A percentile compares a stretch with the other conserved stretches of the same genome.
These are phyloP conservation scores for Nomia melanderi DNA, from an alignment of 1,140 invertebrate genomes.

Conservation along the genomic window DNA sequence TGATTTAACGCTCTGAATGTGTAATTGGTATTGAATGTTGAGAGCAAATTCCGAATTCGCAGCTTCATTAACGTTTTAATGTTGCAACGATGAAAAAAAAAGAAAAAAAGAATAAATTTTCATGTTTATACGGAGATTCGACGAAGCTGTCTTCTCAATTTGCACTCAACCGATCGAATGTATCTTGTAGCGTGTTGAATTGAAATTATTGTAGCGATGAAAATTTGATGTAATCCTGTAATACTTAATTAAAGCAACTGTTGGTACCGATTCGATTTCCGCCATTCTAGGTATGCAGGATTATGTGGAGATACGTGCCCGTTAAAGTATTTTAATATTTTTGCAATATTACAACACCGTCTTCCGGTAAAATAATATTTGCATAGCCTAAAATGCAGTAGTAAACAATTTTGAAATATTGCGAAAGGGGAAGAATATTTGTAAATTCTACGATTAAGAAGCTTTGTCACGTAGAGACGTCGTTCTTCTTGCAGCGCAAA, in stretches of 20 bases:
- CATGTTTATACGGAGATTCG: background rate
- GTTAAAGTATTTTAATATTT: conserved; percentile 70
- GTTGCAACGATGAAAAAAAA: background rate
- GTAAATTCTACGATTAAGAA: conserved; percentile 56
- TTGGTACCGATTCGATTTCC: conserved; percentile 1
- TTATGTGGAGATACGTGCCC: conserved; percentile 58
- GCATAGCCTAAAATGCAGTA: conserved; percentile 63
- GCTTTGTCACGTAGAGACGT: conserved; percentile 48
- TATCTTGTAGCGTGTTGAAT: background rate
- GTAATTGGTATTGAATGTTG: conserved; percentile 1
- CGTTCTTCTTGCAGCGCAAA: conserved; percentile 44
- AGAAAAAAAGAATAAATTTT: background rate
- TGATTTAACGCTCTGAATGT: background rate
- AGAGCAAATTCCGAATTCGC: conserved; percentile 7
- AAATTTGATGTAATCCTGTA: too few species aligned
- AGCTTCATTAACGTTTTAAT: background rate
- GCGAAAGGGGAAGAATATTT: conserved; percentile 34
- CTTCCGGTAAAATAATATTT: conserved; percentile 75
- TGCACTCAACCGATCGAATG: background rate
- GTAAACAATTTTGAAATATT: conserved; percentile 24
- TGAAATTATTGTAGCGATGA: background rate
- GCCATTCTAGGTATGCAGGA: conserved; percentile 47
- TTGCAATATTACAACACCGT: conserved; percentile 74
- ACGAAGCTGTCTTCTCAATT: conserved; percentile 1
- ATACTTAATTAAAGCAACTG: background rate